Base-by-base conservation (phyloP, 2,888 invertebrate species). In the Lochmaea crataegi region DNA sequence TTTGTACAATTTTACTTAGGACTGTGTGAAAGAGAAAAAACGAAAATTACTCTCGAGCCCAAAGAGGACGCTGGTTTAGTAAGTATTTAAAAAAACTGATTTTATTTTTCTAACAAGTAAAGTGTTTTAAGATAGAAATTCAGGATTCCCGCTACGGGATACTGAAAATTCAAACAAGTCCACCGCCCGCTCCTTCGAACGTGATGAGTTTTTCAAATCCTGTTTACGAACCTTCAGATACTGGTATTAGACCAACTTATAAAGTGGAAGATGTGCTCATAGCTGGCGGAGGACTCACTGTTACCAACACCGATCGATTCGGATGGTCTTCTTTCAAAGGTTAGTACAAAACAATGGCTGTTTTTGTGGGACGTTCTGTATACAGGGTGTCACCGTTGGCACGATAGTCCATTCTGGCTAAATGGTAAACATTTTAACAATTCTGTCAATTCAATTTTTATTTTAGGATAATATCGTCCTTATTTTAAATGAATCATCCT, bases 61-160 rank as follows among this genome's bases (percentile, higher is more conserved):
- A 94, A 94, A 73, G 96, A 96, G 87, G 96, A 96, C 85, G 93
- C 92, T 68, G 93, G 92, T 79, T 86, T 94, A 90, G 94, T 94
- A 89, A 76, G 79, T 56, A 18, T 32, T 3, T 32, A 22, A 22
- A 18, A n/a, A 56, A 56, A 9, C 0, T 56, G 2, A 12, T 56
- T 12, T 4, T 12, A 18, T 12, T 12, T 18, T 56, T 9, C 11
- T 41, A 65, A 66, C 26, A 18, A 63, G 68, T 53, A 75, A 53
- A 74, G 61, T 60, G 14, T 26, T 83, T 83, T 41, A 79, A 92
- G 92, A 91, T 92, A 85, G 92, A 92, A 83, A 89, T 90, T 0
- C 85, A 89, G 58, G 92, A 90, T 77, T 88, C 90, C 45, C 93
- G 92, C 81, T 94, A 93, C 79, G 94, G 94, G 1, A 93, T 94